Evolutionary conservation across 2,113 vertebrate species (phyloP).

Genomic region (Atlantisia rogersi): DNA sequence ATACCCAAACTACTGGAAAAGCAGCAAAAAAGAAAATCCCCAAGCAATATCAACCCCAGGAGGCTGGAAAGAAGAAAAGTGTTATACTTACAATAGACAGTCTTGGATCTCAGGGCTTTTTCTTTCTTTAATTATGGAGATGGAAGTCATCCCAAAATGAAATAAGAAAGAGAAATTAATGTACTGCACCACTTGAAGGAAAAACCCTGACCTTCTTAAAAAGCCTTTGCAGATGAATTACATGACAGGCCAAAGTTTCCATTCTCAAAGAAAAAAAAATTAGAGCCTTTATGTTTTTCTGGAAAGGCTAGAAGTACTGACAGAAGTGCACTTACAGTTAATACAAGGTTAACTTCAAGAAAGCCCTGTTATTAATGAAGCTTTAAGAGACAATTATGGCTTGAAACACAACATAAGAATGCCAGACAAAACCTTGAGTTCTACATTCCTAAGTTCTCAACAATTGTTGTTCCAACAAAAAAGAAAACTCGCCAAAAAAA

Average conservation of each 20-base stretch:
- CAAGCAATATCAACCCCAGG: neutral
- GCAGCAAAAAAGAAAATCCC: neutral
- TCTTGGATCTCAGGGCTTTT: conserved; percentile 16
- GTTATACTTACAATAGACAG: conserved; percentile 50
- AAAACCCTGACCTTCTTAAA: neutral
- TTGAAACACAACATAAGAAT: neutral
- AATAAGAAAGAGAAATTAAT: conserved; percentile 66
- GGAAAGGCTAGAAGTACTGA: conserved; percentile 34
- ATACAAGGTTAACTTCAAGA: neutral
- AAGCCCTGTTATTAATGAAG: neutral
- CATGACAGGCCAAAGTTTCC: conserved; percentile 8
- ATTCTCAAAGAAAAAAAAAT: neutral
- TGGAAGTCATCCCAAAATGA: conserved; percentile 62
- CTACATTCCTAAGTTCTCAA: neutral
- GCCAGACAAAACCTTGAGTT: neutral
- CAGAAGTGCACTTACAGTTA: neutral
- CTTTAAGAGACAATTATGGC: neutral
- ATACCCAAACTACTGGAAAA: neutral
- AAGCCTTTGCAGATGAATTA: conserved; percentile 19
- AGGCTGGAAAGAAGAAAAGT: conserved; percentile 1
- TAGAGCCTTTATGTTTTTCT: conserved; percentile 10
- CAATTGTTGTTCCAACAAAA: neutral
- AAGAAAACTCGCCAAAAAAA: neutral
- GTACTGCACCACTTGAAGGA: neutral
- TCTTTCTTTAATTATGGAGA: conserved; percentile 62